A percentile compares a stretch with the other conserved stretches of the same genome.
Conservation (phyloP, 2,113 vertebrate genomes). For the Brachypteracias leptosomus region DNA sequence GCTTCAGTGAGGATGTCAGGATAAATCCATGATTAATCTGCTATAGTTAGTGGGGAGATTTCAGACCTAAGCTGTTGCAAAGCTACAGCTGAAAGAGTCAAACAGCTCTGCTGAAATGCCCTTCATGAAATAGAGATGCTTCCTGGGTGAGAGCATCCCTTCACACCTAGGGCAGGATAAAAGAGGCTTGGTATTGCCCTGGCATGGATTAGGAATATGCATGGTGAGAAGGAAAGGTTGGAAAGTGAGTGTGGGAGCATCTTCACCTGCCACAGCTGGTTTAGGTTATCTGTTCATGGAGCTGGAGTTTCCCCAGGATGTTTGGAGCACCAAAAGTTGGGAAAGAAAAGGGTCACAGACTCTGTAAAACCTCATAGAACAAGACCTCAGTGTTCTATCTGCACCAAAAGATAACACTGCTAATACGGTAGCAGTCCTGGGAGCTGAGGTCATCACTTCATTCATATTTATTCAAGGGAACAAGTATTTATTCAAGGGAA, state of each 20-base stretch:
- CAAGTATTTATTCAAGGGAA: not conserved
- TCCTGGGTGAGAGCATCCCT: not conserved
- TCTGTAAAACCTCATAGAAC: not conserved
- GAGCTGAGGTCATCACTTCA: not conserved
- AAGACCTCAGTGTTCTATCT: not conserved
- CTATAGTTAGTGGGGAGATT: not conserved
- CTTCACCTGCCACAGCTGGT: not conserved
- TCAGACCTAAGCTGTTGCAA: not conserved
- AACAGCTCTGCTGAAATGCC: not conserved
- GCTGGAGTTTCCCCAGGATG: not conserved
- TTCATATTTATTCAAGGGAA: rapidly evolving
- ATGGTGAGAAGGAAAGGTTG: not conserved
- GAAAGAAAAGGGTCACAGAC: not conserved
- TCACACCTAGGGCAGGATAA: not conserved
- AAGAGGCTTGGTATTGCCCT: not conserved
- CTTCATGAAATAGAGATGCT: not conserved
- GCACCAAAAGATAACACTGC: not conserved
- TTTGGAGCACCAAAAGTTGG: not conserved
- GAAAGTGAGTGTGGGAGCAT: not conserved
- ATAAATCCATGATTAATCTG: not conserved
- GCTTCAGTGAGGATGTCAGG: not conserved
- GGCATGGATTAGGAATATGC: not conserved
- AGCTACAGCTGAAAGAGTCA: not conserved
- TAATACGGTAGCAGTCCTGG: not conserved
- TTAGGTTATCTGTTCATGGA: not conserved